Evolutionary conservation across 2,797 vertebrate genomes (phyloP), one percentile per base, ranked within the genome.

Genomic region (Xiphorhynchus erythropygius): DNA sequence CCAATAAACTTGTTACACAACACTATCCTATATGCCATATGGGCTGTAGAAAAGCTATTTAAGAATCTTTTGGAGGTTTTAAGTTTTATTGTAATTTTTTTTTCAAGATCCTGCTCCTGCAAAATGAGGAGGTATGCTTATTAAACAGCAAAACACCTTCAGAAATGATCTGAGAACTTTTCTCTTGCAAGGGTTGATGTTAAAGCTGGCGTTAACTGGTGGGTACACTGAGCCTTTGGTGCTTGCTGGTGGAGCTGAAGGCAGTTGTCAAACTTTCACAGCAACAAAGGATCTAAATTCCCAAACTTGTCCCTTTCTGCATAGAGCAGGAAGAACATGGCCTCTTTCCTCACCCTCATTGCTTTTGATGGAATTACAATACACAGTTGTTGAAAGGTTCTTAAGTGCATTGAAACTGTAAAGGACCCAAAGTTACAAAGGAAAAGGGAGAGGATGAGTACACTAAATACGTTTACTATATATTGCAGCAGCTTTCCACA

Each of bases 91-190:
- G 85, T 57, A 57, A 46, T 6, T 60, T 50, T 50, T 79, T 74
- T 53, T 18, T 47, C 53, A 65, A 55, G 50, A 70, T 88, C 37
- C 16, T 91, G 21, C 47, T 62, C 64, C 60, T 89, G 52, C 68
- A 62, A 64, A 95, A 49, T 35, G 30, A 80, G 84, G 67, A 84
- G 62, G 37, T 78, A 52, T 88, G 87, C 85, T 91, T 94, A 94
- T 94, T 90, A 96, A 95, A 79, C n/a, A 83, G 77, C 44, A 88
- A 76, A 91, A 82, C 91, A 76, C 87, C 74, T 94, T 86, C 63
- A 74, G 55, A 89, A 94, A 70, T 80, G 11, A 82, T 77, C 80
- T 85, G 73, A 85, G 81, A 77, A 82, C 46, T 81, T 84, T 87
- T 27, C 21, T 70, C n/a, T 42, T 87, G 10, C 35, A 39, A 68